These are phyloP conservation scores for Drosophila simulans DNA, from an alignment of 1,140 invertebrate genomes.

Conservation along the genomic window DNA sequence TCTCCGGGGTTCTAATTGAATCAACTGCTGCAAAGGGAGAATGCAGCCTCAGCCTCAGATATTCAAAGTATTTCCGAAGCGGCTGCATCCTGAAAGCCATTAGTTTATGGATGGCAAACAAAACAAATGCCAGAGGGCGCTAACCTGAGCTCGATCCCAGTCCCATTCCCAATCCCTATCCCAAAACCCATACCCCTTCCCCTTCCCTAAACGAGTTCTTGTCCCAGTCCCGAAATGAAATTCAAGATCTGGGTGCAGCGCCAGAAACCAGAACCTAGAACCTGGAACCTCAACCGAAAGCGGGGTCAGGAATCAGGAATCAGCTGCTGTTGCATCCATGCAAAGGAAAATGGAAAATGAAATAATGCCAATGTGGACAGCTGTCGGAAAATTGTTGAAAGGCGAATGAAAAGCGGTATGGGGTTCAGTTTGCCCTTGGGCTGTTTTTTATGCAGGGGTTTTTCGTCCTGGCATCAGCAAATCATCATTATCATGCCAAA, in stretches of 20 bases:
- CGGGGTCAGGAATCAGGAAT: constrained; percentile 80
- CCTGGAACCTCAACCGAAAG: background rate
- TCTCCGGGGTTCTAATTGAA: constrained; percentile 40
- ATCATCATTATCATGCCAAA: constrained; percentile 51
- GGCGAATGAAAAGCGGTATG: constrained; percentile 72
- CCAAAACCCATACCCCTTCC: background rate
- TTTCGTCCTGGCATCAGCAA: constrained; percentile 34
- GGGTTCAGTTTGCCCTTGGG: constrained; percentile 51
- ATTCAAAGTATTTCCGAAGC: constrained; percentile 58
- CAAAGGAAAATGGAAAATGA: constrained; percentile 31
- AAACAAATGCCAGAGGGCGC: constrained; percentile 67
- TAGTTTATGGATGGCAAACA: constrained; percentile 73
- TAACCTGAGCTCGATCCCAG: constrained; percentile 50
- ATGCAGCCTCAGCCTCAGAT: constrained; percentile 28
- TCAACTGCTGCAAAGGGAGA: constrained; percentile 41
- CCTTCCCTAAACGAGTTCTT: constrained; percentile 14
- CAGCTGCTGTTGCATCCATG: constrained; percentile 64
- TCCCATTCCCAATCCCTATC: constrained; percentile 1
- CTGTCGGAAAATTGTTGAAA: constrained; percentile 80
- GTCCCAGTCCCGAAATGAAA: constrained; percentile 46
- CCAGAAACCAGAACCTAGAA: constrained; percentile 13
- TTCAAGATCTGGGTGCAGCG: constrained; percentile 60
- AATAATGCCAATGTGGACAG: constrained; percentile 79
- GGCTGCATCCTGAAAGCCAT: constrained; percentile 48
- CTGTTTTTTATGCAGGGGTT: constrained; percentile 39